A percentile compares a stretch with the other conserved stretches of the same genome.
Conservation (phyloP, 2,113 vertebrate species). For the Dendrocopos noguchii region DNA sequence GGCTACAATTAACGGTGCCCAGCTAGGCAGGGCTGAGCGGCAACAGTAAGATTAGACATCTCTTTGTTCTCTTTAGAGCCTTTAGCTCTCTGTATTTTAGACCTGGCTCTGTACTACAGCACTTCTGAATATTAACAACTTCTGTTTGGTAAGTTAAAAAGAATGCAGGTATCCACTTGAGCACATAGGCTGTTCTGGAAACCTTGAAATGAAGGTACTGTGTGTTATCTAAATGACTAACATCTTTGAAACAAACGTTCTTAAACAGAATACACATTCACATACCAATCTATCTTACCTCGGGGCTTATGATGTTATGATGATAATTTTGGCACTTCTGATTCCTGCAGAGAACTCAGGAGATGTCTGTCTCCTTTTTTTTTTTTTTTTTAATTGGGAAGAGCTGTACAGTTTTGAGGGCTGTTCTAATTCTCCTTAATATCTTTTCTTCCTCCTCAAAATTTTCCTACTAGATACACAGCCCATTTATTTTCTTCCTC, state of each 20-base stretch:
- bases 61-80: constrained; percentile 16
- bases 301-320: neutral
- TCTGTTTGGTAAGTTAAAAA: neutral
- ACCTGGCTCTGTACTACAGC: neutral
- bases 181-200: neutral
- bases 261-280: neutral
- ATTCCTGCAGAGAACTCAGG: neutral
- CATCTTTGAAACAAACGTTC: neutral
- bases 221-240: neutral
- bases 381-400: neutral
- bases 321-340: neutral
- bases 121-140: neutral
- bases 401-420: neutral
- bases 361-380: neutral
- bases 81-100: neutral
- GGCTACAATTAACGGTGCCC: neutral
- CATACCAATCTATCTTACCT: neutral
- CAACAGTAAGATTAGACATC: neutral
- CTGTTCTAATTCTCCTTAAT: neutral
- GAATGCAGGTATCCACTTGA: neutral
- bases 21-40: neutral
- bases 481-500: neutral
- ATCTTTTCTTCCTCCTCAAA: neutral
- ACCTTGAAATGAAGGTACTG: neutral
- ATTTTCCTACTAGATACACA: neutral